phyloP scores from a whole-genome alignment of 2,888 invertebrate genomes.

The Cheilosia vernalis region DNA sequence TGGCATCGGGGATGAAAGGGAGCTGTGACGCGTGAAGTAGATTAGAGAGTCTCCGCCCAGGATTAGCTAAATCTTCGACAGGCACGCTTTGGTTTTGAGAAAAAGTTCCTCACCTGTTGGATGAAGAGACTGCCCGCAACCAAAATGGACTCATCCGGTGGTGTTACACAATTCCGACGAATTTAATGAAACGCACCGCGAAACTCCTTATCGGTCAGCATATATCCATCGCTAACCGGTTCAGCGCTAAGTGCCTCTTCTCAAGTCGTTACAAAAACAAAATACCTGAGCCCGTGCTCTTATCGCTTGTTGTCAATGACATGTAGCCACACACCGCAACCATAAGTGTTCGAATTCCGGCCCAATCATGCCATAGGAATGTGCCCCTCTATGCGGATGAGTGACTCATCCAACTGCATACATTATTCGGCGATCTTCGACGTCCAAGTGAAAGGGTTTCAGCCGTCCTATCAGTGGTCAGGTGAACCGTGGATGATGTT shows the following conservation, averaged over 20 bases:
- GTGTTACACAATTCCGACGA: background rate
- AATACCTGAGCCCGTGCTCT: slow-evolving; percentile 17
- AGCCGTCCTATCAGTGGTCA: slow-evolving; percentile 31
- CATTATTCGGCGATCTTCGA: slow-evolving; percentile 39
- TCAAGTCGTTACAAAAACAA: slow-evolving; percentile 32
- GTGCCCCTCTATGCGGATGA: slow-evolving; percentile 13
- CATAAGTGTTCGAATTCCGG: slow-evolving; percentile 46
- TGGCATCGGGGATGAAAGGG: slow-evolving; percentile 7
- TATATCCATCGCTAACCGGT: slow-evolving; percentile 33
- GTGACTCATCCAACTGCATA: slow-evolving; percentile 57
- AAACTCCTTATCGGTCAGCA: slow-evolving; percentile 60
- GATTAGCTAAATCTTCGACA: too few relatives aligned
- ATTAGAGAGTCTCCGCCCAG: slow-evolving; percentile 8
- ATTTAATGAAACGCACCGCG: slow-evolving; percentile 44
- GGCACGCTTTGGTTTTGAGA: too few relatives aligned
- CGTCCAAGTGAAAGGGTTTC: slow-evolving; percentile 57
- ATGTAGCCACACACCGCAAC: slow-evolving; percentile 18
- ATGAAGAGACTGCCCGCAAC: too few relatives aligned
- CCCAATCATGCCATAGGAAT: slow-evolving; percentile 62
- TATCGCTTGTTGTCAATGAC: slow-evolving; percentile 30
- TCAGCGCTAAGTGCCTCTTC: slow-evolving; percentile 52
- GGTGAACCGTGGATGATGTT: slow-evolving; percentile 38
- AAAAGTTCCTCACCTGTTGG: too few relatives aligned
- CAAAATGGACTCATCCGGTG: background rate
- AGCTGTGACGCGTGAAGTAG: slow-evolving; percentile 30